Conservation (phyloP, 2,113 vertebrate species). For the Tiliqua scincoides region DNA sequence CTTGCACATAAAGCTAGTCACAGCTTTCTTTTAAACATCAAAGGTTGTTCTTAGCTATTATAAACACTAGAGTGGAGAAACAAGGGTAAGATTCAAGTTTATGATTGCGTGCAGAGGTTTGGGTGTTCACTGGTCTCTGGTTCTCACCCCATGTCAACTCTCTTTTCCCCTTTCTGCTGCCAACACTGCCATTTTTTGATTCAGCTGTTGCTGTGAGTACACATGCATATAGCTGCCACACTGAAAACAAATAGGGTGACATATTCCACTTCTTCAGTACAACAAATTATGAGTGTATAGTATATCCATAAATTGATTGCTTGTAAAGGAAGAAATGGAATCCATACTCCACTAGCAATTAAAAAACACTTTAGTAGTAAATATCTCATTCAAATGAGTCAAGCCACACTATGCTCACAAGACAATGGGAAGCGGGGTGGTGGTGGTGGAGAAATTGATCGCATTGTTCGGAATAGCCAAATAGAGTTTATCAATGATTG, state of each 20-base stretch:
- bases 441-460: background rate
- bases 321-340: background rate
- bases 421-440: background rate
- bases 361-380: background rate
- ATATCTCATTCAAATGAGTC: background rate
- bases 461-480: background rate
- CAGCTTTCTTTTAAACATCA: too few species aligned
- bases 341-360: background rate
- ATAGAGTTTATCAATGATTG: background rate
- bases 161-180: too few species aligned
- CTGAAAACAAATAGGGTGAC: background rate
- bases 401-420: background rate
- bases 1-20: too few species aligned
- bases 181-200: background rate
- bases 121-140: too few species aligned
- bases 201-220: background rate
- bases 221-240: background rate
- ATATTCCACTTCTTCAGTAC: background rate
- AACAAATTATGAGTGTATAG: too few species aligned
- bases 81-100: too few species aligned
- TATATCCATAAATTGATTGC: background rate
- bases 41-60: too few species aligned
- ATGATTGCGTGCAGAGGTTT: too few species aligned
- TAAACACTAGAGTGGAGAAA: too few species aligned
- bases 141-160: too few species aligned